phyloP scores from a whole-genome alignment of 2,888 invertebrate species.

The Apodemia duryi region DNA sequence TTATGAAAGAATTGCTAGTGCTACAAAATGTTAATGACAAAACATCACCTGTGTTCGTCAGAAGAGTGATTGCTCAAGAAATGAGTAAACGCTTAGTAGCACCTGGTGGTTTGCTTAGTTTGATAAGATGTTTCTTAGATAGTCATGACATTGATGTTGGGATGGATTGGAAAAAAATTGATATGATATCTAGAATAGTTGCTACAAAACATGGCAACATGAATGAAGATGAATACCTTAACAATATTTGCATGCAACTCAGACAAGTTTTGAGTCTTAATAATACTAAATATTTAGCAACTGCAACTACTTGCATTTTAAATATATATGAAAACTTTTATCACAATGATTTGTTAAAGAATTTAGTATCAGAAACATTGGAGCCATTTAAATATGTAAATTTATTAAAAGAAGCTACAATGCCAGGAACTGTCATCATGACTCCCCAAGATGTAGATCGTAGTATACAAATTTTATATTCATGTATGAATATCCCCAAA shows the following conservation, averaged over 20 bases:
- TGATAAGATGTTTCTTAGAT: conserved; percentile 83
- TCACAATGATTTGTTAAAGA: conserved; percentile 50
- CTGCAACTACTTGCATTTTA: conserved; percentile 78
- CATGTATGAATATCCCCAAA: conserved; percentile 47
- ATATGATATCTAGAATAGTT: conserved; percentile 83
- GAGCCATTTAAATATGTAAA: conserved; percentile 45
- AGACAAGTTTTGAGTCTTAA: conserved; percentile 62
- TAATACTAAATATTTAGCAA: conserved; percentile 60
- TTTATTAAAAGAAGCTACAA: conserved; percentile 36
- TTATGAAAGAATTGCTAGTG: conserved; percentile 85
- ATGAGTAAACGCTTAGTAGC: conserved; percentile 79
- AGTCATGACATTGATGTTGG: conserved; percentile 74
- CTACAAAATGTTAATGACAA: conserved; percentile 76
- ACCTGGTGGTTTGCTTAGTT: conserved; percentile 81
- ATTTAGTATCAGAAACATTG: conserved; percentile 45
- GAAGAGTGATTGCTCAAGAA: conserved; percentile 78
- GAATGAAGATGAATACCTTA: conserved; percentile 71
- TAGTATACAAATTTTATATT: conserved; percentile 55
- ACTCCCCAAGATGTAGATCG: conserved; percentile 59
- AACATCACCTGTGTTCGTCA: conserved; percentile 81
- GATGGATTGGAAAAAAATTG: conserved; percentile 83
- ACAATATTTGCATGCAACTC: conserved; percentile 75
- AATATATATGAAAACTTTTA: conserved; percentile 72
- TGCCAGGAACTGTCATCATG: conserved; percentile 58
- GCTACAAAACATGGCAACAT: conserved; percentile 70